Evolutionary conservation across 2,113 vertebrate species (phyloP).

Genomic region (Zeus faber): DNA sequence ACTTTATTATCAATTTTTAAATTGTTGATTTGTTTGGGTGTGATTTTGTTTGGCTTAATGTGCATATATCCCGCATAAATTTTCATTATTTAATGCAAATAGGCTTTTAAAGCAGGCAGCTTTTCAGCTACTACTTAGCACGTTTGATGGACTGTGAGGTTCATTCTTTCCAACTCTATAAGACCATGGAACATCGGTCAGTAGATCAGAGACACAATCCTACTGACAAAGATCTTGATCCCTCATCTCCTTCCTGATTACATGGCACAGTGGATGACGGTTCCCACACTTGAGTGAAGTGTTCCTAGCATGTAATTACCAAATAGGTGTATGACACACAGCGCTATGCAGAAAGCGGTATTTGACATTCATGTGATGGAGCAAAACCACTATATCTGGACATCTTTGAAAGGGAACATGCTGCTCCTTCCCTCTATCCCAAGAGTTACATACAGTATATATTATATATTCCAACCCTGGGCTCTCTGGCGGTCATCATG

Average conservation of each 20-base stretch:
- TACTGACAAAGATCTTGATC: constrained; percentile 7
- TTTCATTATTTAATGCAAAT: neutral
- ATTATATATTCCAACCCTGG: constrained; percentile 21
- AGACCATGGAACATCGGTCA: neutral
- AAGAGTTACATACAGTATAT: neutral
- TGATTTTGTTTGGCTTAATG: neutral
- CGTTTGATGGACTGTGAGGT: no score
- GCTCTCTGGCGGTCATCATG: constrained; percentile 92
- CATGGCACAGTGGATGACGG: constrained; percentile 85
- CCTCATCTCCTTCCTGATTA: constrained; percentile 69
- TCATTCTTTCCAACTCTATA: no score
- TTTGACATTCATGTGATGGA: constrained; percentile 85
- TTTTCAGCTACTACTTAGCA: no score
- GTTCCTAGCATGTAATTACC: constrained; percentile 92
- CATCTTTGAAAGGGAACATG: constrained; percentile 63
- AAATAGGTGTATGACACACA: constrained; percentile 86
- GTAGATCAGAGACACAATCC: no score
- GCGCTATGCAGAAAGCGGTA: constrained; percentile 74
- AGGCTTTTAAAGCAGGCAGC: no score
- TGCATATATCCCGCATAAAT: neutral
- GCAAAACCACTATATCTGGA: constrained; percentile 18
- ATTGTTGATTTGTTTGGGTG: constrained; percentile 33
- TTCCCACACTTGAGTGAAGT: constrained; percentile 92
- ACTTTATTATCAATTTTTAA: constrained; percentile 70
- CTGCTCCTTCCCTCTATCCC: constrained; percentile 61